Percentiles rank a stretch among this genome's conserved stretches.
These are phyloP conservation scores for Brachionus asplanchnoidis DNA, from an alignment of 1,140 invertebrate species.

Conservation along the genomic window DNA sequence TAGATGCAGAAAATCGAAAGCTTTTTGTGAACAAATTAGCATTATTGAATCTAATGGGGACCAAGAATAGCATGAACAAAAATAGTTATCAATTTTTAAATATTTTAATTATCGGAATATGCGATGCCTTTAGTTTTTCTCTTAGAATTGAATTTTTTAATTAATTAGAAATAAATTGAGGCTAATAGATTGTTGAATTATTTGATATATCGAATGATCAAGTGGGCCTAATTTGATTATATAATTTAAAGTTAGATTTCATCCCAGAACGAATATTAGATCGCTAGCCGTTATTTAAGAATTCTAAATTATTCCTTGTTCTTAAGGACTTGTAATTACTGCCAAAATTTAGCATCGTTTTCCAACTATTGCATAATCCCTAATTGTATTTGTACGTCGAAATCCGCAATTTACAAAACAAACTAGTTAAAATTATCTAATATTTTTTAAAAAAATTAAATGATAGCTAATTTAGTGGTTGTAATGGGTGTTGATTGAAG, in stretches of 20 bases:
- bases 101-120: constrained; percentile 10
- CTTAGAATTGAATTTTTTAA: neutral
- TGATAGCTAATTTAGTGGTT: neutral
- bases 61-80: neutral
- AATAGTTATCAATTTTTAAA: constrained; percentile 7
- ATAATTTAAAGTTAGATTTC: constrained; percentile 19
- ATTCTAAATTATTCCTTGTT: neutral
- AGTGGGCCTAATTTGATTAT: constrained; percentile 13
- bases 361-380: neutral
- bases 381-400: constrained; percentile 33
- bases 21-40: neutral
- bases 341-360: neutral
- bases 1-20: neutral
- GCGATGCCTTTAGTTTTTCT: neutral
- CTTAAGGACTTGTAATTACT: constrained; percentile 17
- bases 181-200: constrained; percentile 15
- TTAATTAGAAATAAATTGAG: neutral
- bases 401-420: constrained; percentile 2
- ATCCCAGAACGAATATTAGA: neutral
- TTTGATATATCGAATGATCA: constrained; percentile 21
- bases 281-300: neutral
- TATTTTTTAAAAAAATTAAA: constrained; percentile 3
- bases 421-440: constrained; percentile 29
- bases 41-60: neutral
- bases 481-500: neutral